Base-by-base conservation (phyloP, 2,797 vertebrate genomes). In the Lerista edwardsae region DNA sequence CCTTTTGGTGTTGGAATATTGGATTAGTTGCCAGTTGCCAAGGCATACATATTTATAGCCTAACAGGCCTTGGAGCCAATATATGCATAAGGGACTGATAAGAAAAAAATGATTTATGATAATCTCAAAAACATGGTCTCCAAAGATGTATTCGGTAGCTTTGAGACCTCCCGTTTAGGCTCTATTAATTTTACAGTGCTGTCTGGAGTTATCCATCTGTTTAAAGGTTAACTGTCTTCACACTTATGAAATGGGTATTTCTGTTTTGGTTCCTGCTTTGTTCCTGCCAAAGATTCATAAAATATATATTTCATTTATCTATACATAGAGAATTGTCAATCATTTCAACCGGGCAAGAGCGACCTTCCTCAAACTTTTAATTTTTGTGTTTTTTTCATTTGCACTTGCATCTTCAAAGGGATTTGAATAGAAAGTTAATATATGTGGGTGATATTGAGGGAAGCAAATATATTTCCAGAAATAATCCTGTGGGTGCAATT, bases 141-240 rank as follows among this genome's bases (percentile, higher is more conserved):
- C 89, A 88, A 96, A 96, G 96, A 96, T 95, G 95, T 94, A 90
- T 94, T 96, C 94, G 91, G 93, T 82, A 94, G 93, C 95, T 95
- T 92, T 92, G 96, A 95, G 96, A 94, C 95, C 93, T 95, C 92
- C 84, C 92, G 91, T 95, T 93, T 95, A 94, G 94, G 95, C 94
- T 95, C 96, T 97, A 96, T 97, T 96, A 96, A 97, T 97, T 97
- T 97, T 95, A 95, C 94, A 94, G 94, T 95, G 93, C 95, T 97
- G 95, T 97, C 97, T 96, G 95, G 95, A 96, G 96, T 97, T 96
- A 96, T 96, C 96, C 96, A 96, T 97, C 96, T 97, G 97, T 96
- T 97, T 97, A 97, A 97, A 98, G 97, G 97, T 98, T 97, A 98
- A 96, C 96, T 96, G 96, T 96, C 96, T 96, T 95, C 95, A 95